A percentile compares a stretch with the other conserved stretches of the same genome.
Evolutionary conservation across 2,797 vertebrate species (phyloP).

Genomic region (Lepus townsendii): DNA sequence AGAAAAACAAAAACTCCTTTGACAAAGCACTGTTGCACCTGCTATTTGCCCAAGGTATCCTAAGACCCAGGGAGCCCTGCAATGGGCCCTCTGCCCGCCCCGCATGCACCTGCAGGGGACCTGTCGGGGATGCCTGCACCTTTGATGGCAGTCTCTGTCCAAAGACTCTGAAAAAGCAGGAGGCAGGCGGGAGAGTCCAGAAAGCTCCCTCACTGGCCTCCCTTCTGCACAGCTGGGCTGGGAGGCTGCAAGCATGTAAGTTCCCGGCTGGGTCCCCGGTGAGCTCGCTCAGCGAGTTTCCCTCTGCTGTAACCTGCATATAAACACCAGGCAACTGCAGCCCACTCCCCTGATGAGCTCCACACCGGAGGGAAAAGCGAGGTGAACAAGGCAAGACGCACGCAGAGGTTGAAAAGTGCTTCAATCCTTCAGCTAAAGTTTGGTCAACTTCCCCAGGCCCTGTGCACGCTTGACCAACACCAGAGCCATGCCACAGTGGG

Average conservation of each 20-base stretch:
- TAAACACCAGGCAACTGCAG: not conserved
- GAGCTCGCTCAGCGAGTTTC: not conserved
- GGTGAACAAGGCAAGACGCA: not conserved
- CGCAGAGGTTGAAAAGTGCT: not conserved
- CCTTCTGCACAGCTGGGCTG: not conserved
- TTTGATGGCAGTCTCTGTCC: not conserved
- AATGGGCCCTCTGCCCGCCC: not conserved
- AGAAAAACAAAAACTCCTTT: not conserved
- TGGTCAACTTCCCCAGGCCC: not conserved
- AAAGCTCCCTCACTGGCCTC: not conserved
- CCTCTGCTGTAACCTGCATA: not conserved
- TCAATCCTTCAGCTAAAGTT: not conserved
- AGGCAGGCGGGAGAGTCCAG: not conserved
- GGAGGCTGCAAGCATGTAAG: rapidly evolving
- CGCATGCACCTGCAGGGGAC: not conserved
- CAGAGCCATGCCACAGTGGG: not conserved
- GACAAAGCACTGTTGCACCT: not conserved
- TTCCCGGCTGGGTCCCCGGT: not conserved
- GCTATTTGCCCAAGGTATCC: not conserved
- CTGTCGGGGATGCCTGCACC: not conserved
- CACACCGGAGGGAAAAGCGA: not conserved
- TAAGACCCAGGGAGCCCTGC: not conserved
- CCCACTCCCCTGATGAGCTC: not conserved
- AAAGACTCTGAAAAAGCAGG: not conserved
- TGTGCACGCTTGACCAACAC: not conserved